phyloP scores from a whole-genome alignment of 2,888 invertebrate genomes.

The Agriotes lineatus region DNA sequence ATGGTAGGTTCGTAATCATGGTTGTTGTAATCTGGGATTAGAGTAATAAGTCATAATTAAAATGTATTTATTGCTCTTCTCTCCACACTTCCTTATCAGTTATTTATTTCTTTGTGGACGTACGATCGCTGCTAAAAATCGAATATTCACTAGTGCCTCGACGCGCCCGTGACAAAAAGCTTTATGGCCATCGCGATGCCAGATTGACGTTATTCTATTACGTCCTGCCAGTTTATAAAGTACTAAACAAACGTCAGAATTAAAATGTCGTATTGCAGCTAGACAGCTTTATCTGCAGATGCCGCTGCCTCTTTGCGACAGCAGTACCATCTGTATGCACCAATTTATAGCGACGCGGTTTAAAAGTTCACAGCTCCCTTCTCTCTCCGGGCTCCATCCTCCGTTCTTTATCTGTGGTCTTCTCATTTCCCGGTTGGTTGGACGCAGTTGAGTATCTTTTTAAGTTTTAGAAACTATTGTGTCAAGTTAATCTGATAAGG shows the following conservation, averaged over 20 bases:
- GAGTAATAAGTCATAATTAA: slow-evolving; percentile 55
- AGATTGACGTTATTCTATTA: slow-evolving; percentile 35
- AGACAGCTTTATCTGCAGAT: slow-evolving; percentile 64
- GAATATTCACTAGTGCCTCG: background rate
- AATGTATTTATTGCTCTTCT: slow-evolving; percentile 44
- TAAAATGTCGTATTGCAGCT: slow-evolving; percentile 62
- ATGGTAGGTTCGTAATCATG: slow-evolving; percentile 52
- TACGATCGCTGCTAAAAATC: slow-evolving; percentile 6
- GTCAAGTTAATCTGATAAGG: slow-evolving; percentile 65
- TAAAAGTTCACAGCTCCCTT: slow-evolving; percentile 63
- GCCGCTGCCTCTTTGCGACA: slow-evolving; percentile 63
- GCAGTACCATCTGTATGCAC: slow-evolving; percentile 63
- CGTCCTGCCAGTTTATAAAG: slow-evolving; percentile 40
- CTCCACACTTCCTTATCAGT: slow-evolving; percentile 46
- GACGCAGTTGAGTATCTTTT: slow-evolving; percentile 65
- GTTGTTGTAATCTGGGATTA: slow-evolving; percentile 55
- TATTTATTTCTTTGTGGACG: slow-evolving; percentile 35
- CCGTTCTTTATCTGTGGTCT: slow-evolving; percentile 54
- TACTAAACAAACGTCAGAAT: slow-evolving; percentile 59
- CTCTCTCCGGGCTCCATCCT: slow-evolving; percentile 49
- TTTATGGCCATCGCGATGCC: background rate
- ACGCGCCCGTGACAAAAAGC: slow-evolving; percentile 4
- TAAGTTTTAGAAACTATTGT: slow-evolving; percentile 66
- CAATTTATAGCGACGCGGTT: slow-evolving; percentile 64
- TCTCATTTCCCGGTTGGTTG: slow-evolving; percentile 67